A percentile compares a stretch with the other conserved stretches of the same genome.
Conservation (phyloP, 2,888 invertebrate genomes). For the Ennomos erosarius region DNA sequence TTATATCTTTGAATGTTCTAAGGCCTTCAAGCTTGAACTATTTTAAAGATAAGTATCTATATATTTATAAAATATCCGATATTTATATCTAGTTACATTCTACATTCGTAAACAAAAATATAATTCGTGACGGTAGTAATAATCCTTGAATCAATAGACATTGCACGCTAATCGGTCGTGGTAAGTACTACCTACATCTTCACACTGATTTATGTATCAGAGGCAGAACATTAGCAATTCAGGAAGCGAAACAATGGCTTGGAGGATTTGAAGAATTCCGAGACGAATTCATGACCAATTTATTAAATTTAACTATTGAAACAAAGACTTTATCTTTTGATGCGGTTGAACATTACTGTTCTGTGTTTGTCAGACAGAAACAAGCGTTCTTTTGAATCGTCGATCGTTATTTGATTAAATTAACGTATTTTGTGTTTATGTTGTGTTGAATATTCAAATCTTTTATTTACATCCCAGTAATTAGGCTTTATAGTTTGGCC, state of each 20-base stretch:
- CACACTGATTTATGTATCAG: constrained; percentile 29
- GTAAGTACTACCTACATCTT: constrained; percentile 12
- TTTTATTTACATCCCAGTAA: neutral
- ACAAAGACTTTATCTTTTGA: constrained; percentile 5
- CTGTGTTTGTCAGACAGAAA: too few species aligned
- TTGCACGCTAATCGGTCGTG: constrained; percentile 20
- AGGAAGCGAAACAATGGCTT: constrained; percentile 42
- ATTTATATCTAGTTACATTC: neutral
- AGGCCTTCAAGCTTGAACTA: neutral
- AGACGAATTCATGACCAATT: constrained; percentile 32
- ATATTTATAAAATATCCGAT: too few species aligned
- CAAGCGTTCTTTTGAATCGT: too few species aligned
- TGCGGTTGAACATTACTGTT: too few species aligned
- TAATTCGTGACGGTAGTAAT: neutral
- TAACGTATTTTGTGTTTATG: too few species aligned
- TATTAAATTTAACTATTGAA: constrained; percentile 6
- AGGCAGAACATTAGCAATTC: constrained; percentile 30
- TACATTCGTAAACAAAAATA: too few species aligned
- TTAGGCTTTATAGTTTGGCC: constrained; percentile 1
- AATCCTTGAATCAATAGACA: constrained; percentile 21
- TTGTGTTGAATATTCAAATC: too few species aligned
- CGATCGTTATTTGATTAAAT: too few species aligned
- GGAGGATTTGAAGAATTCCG: constrained; percentile 23
- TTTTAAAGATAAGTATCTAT: neutral
- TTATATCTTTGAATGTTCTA: constrained; percentile 1